Conservation (phyloP, 2,888 invertebrate genomes). For the Synanthedon andrenaeformis region DNA sequence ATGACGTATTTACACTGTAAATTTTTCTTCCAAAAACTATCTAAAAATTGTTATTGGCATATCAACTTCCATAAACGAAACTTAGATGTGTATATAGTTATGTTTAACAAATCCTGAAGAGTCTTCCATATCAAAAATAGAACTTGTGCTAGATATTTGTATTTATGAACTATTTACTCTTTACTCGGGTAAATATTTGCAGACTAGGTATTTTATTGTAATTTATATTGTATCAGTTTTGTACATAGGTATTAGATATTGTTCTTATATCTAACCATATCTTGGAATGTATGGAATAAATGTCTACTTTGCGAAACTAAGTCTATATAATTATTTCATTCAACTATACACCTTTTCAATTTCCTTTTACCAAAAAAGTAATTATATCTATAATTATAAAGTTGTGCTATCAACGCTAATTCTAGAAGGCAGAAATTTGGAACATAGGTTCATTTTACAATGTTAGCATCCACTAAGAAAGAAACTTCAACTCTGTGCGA, state of each 20-base stretch:
- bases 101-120: conserved; percentile 40
- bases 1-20: conserved; percentile 59
- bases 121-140: conserved; percentile 71
- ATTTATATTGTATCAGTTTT: conserved; percentile 5
- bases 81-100: conserved; percentile 39
- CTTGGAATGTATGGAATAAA: conserved; percentile 4
- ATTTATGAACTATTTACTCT: conserved; percentile 29
- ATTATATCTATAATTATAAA: no score
- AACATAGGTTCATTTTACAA: no score
- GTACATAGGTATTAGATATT: conserved; percentile 4
- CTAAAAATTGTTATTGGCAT: conserved; percentile 69
- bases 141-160: conserved; percentile 50
- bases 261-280: conserved; percentile 8
- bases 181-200: conserved; percentile 39
- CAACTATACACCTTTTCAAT: no score
- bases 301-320: background rate
- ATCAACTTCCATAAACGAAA: conserved; percentile 67
- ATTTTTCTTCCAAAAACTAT: conserved; percentile 56
- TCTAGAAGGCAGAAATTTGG: no score
- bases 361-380: no score
- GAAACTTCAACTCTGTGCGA: no score
- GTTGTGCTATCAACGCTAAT: no score
- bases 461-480: no score
- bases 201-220: conserved; percentile 12
- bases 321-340: no score